Base-by-base conservation (phyloP, 2,888 invertebrate genomes). In the Sarcophaga variegata region DNA sequence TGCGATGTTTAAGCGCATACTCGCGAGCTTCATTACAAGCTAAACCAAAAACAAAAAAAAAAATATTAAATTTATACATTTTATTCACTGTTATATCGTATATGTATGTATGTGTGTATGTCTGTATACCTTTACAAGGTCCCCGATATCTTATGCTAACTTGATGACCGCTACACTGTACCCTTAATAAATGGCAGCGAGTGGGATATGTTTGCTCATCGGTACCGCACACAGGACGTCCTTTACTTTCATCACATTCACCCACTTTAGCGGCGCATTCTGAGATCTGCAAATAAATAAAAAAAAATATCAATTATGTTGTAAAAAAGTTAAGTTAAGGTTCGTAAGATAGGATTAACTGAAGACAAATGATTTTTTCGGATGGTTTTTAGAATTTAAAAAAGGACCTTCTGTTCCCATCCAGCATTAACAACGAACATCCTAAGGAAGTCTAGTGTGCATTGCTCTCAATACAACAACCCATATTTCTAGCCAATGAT, bases 121-220 rank as follows among this genome's bases (percentile, higher is more conserved):
- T 25, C 17, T n/a, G 14, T 4, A 27, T 94, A 96, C 96, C 96
- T 93, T 95, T 94, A 92, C 97, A 97, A 62, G 96, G 95, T 72
- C 97, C 97, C 86, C 95, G 95, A 91, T 96, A 96, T 88, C 96
- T 96, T 81, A 97, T 94, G 79, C 96, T 95, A 70, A 97, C 95
- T 82, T 95, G 95, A 90, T 95, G 94, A n/a, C 96, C 96, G 88
- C 95, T 94, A 92, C 98, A 98, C 91, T 97, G 96, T 45, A 96
- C 96, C 89, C 95, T 95, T 90, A 96, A 94, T 88, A 98, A 94
- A 89, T 96, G 96, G 92, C 98, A 98, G 88, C 96, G 95, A 87
- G 96, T 96, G 66, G 96, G 95, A 94, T 98, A 98, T 45, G 97
- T 97, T 88, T 96, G 94, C 20, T 97, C 97, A 92, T 98, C 97